Evolutionary conservation across 2,113 vertebrate genomes (phyloP).

Genomic region (Marcusenius ussheri): DNA sequence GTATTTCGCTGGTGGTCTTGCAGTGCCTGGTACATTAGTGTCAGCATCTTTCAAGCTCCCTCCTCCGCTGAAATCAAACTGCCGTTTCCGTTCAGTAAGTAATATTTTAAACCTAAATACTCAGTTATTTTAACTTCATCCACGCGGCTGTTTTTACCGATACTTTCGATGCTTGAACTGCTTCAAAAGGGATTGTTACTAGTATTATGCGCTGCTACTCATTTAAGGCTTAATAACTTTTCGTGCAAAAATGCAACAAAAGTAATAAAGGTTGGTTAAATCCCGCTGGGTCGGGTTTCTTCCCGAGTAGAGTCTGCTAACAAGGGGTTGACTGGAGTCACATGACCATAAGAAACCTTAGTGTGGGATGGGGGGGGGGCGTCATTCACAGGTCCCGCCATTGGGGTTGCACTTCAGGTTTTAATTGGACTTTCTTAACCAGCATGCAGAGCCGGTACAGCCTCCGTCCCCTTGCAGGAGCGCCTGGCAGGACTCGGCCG

Average conservation of each 20-base stretch:
- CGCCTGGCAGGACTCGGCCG: background rate
- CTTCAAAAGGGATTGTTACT: background rate
- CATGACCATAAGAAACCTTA: conserved; percentile 1
- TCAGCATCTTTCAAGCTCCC: conserved; percentile 48
- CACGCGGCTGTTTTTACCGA: background rate
- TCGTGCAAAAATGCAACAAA: background rate
- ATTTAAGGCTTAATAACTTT: background rate
- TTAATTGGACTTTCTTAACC: conserved; percentile 1
- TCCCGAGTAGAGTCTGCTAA: background rate
- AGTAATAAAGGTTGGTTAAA: background rate
- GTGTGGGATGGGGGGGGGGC: background rate
- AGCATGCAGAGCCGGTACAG: background rate
- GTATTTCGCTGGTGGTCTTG: conserved; percentile 42
- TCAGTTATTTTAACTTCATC: background rate
- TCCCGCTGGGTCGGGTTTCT: background rate
- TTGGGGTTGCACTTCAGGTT: background rate
- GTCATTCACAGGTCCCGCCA: background rate
- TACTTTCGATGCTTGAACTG: background rate
- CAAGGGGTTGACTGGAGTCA: background rate
- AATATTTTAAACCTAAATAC: background rate
- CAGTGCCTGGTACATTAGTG: conserved; percentile 44
- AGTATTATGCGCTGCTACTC: background rate
- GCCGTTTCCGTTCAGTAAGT: conserved; percentile 33
- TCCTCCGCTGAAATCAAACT: conserved; percentile 43
- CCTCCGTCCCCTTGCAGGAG: background rate